Conservation (phyloP, 2,113 vertebrate species). For the Bettongia penicillata region DNA sequence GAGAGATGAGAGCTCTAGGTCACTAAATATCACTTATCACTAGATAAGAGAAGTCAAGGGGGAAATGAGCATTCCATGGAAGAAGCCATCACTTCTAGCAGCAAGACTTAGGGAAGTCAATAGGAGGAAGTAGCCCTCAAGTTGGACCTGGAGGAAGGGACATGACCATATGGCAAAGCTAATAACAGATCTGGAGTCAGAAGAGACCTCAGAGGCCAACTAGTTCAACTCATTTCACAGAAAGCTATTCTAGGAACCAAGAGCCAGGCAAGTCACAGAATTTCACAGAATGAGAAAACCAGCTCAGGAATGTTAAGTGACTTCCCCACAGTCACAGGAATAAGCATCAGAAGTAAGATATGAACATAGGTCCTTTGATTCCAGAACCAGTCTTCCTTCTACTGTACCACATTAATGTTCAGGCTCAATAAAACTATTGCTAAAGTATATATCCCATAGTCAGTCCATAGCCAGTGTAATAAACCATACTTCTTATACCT, state of each 20-base stretch:
- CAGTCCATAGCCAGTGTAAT: background rate
- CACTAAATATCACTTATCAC: too few species aligned
- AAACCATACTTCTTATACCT: background rate
- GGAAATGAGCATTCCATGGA: background rate
- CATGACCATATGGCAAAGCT: background rate
- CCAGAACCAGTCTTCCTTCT: background rate
- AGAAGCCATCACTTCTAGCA: background rate
- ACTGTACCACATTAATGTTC: background rate
- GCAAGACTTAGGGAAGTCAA: background rate
- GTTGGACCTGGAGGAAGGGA: background rate
- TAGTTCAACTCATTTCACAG: background rate
- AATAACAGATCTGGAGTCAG: background rate
- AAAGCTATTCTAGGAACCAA: too few species aligned
- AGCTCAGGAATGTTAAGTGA: background rate
- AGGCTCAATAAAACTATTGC: background rate
- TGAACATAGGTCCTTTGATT: background rate
- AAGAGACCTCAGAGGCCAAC: background rate
- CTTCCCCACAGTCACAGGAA: background rate
- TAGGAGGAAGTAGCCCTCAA: background rate
- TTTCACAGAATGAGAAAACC: background rate
- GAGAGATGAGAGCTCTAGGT: background rate
- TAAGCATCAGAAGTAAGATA: background rate
- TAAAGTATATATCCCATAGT: background rate
- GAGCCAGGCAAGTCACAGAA: too few species aligned
- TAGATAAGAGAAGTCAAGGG: background rate